Conservation (phyloP, 23 tunicate genomes). For the Corella eumyota region DNA sequence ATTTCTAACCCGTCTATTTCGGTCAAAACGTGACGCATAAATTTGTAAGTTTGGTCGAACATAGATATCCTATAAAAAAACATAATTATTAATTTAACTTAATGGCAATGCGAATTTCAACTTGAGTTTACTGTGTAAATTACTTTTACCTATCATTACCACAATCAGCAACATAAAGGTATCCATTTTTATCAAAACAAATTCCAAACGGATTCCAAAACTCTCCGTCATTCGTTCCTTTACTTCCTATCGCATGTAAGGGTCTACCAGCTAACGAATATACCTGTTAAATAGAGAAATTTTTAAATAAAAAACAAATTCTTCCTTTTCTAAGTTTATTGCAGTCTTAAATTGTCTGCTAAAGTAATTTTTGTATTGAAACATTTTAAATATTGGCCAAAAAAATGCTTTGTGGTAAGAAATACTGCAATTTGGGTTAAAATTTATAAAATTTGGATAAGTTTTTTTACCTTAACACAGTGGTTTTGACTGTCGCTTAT, state of each 20-base stretch:
- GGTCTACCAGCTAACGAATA: slow-evolving; percentile 82
- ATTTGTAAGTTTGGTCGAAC: slow-evolving; percentile 44
- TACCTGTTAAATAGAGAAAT: slow-evolving; percentile 19
- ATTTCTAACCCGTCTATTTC: slow-evolving; percentile 52
- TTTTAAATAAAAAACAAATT: too few relatives aligned
- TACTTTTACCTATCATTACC: slow-evolving; percentile 84
- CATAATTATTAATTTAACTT: neutral
- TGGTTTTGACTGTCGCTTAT: slow-evolving; percentile 82
- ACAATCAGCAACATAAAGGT: slow-evolving; percentile 78
- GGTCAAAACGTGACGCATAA: slow-evolving; percentile 56
- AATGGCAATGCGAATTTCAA: too few relatives aligned
- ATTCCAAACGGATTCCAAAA: slow-evolving; percentile 89
- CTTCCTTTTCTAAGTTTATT: too few relatives aligned
- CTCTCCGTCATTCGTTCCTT: slow-evolving; percentile 61
- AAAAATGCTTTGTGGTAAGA: too few relatives aligned
- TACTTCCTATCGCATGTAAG: slow-evolving; percentile 49
- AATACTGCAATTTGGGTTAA: too few relatives aligned
- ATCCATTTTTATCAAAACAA: slow-evolving; percentile 44
- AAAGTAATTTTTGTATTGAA: too few relatives aligned
- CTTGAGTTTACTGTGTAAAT: neutral
- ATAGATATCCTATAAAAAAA: slow-evolving; percentile 39
- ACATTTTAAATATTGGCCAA: too few relatives aligned
- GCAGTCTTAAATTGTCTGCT: too few relatives aligned
- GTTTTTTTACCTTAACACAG: slow-evolving; percentile 47
- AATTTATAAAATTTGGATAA: too few relatives aligned